These are phyloP conservation scores for Nasalis larvatus DNA, from an alignment of 2,113 vertebrate species.

Conservation along the genomic window DNA sequence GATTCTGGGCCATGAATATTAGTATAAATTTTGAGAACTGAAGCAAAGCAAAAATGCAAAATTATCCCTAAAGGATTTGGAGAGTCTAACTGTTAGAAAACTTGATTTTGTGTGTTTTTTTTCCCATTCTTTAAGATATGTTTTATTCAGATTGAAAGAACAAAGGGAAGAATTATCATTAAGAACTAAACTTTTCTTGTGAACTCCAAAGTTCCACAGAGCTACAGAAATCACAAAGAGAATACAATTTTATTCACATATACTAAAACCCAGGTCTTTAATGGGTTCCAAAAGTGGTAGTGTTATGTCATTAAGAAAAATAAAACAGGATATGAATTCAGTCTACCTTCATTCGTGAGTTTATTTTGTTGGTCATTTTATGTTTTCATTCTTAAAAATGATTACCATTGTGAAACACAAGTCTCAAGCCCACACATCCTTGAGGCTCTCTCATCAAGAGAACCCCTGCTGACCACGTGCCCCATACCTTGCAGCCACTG, in stretches of 20 bases:
- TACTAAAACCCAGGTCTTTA: background rate
- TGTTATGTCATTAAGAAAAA: background rate
- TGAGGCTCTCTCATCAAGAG: background rate
- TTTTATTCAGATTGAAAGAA: slow-evolving; percentile 24
- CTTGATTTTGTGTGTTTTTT: background rate
- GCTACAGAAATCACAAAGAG: background rate
- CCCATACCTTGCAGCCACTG: slow-evolving; percentile 95
- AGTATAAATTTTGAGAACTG: slow-evolving; percentile 8
- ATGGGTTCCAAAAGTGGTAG: background rate
- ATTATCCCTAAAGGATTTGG: background rate
- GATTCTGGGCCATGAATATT: slow-evolving; percentile 24
- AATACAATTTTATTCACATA: background rate
- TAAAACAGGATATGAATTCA: background rate
- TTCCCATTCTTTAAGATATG: background rate
- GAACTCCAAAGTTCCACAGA: background rate
- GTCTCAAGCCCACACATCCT: background rate
- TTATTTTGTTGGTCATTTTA: background rate
- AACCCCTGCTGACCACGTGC: rapidly evolving
- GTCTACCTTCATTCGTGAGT: background rate
- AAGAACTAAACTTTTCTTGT: background rate
- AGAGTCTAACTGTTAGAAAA: background rate
- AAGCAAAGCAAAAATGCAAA: slow-evolving; percentile 39
- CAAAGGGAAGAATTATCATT: background rate
- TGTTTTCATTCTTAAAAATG: background rate
- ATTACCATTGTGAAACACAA: background rate